Base-by-base conservation (phyloP, 2,888 invertebrate species). In the Aleiodes leptofemur region DNA sequence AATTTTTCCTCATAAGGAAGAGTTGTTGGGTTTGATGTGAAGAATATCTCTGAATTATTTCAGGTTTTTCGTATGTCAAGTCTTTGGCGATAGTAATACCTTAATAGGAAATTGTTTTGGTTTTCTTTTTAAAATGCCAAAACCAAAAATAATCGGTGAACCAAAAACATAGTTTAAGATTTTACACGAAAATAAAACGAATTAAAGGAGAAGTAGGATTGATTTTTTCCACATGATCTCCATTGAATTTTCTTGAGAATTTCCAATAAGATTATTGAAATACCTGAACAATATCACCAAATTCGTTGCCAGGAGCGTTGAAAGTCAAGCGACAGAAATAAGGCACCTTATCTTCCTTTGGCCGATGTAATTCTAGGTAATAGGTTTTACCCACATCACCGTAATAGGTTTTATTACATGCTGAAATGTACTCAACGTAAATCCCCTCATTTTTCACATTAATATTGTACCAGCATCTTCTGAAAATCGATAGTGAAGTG, bases 371-470 rank as follows among this genome's bases (percentile, higher is more conserved):
- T 86, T 96, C 96, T 90, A 97, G 87, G 83, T 96, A 94, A 89
- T 97, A 97, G 0, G 96, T 96, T 84, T 95, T 93, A 6, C 96
- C 97, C 72, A 96, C 94, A 86, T 97, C 96, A 1, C 97, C 97
- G 83, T 95, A 96, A 90, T 97, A 97, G 4, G 97, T 97, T 86
- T 94, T 94, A 90, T 97, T 97, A 91, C 97, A 97, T 69, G 94
- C 96, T 96, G 92, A 61, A 90, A 91, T 43, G 43, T 43, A 43
- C 9, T 11, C 43, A 43, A 7, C 43, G 43, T 8, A 43, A 43
- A 43, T 43, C 11, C 43, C 43, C 43, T 43, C 43, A 43, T 11
- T 29, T 7, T 31, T 57, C 9, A 31, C 13, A 31, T 29, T 8
- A 16, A 55, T 8, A 55, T 55, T 55, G 6, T 55, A 16, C 7